Base-by-base conservation (phyloP, 2,888 invertebrate genomes). In the Ichneumoninae sp. region DNA sequence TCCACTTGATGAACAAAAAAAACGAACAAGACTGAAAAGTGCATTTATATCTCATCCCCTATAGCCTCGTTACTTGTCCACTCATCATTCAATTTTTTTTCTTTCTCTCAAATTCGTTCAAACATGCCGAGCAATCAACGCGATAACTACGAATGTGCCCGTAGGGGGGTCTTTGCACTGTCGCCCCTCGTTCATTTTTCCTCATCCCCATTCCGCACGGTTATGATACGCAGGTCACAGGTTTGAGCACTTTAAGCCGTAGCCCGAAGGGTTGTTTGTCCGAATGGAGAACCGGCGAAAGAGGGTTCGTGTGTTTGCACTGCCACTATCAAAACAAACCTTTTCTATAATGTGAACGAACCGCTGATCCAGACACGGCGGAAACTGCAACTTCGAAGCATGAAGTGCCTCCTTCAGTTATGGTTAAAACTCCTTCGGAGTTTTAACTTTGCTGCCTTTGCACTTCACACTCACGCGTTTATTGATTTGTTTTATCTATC, bases 211-310 rank as follows among this genome's bases (percentile, higher is more conserved):
- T 19, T 60, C 26, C 60, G 22, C 33, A 40, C n/a, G n/a, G 40
- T 72, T 60, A 19, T 22, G 6, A 8, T 1, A 19, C 57, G 57
- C 44, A 10, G 60, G 7, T 60, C 57, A 40, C 60, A 72, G 60
- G 44, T 60, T 60, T 57, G 50, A 62, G 44, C 79, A 80, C 79
- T 72, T 72, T n/a, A 74, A 72, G 74, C 60, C 75, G 66, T 80
- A 76, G 66, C 83, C 75, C 65, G 60, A 76, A 71, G 75, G 62
- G 74, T 80, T 60, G 68, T 80, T 70, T 76, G 71, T 69, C 62
- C 54, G 47, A 50, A 75, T 13, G 47, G 57, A 69, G 47, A 47
- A 19, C 26, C 62, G 47, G 44, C 30, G 72, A 72, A 47, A 57
- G 40, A 71, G 44, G 57, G 30, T 10, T 47, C 16, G 60, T 10